Percentiles rank a stretch among this genome's conserved stretches.
These are phyloP conservation scores for Caenorhabditis inopinata DNA, from an alignment of 1,140 invertebrate genomes.

Conservation along the genomic window DNA sequence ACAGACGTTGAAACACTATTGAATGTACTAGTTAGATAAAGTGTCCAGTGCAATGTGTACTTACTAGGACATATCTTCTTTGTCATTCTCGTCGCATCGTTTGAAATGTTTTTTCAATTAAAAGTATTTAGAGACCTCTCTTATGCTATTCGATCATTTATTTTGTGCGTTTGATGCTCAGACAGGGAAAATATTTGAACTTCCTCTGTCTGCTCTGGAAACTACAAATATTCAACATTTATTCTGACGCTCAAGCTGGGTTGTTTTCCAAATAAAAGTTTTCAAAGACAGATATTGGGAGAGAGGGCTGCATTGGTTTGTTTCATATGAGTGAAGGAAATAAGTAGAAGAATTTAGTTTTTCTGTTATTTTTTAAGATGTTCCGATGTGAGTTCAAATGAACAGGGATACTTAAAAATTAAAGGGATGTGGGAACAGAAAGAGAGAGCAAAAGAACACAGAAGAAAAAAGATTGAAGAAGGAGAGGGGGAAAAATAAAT, in stretches of 20 bases:
- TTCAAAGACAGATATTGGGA: background rate
- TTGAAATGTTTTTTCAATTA: constrained; percentile 13
- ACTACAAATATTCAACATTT: constrained; percentile 12
- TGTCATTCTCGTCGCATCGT: background rate
- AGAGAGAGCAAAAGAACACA: constrained; percentile 2
- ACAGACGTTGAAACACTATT: background rate
- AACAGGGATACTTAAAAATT: background rate
- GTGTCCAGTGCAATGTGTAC: constrained; percentile 14
- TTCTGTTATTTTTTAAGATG: background rate
- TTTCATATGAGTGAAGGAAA: background rate
- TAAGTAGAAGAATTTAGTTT: background rate
- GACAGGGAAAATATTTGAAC: no score
- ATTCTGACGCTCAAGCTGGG: constrained; percentile 33
- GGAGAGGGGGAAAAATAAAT: background rate
- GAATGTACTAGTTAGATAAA: background rate
- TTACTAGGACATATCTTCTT: background rate
- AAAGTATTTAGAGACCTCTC: background rate
- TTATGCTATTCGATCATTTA: background rate
- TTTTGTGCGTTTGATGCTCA: no score
- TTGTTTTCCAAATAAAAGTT: background rate
- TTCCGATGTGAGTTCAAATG: background rate
- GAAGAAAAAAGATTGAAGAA: background rate
- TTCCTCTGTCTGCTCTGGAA: background rate
- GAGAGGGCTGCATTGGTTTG: background rate
- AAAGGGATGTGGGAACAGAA: no score